Conservation (phyloP, 1,140 invertebrate species). For the Caenorhabditis tropicalis region DNA sequence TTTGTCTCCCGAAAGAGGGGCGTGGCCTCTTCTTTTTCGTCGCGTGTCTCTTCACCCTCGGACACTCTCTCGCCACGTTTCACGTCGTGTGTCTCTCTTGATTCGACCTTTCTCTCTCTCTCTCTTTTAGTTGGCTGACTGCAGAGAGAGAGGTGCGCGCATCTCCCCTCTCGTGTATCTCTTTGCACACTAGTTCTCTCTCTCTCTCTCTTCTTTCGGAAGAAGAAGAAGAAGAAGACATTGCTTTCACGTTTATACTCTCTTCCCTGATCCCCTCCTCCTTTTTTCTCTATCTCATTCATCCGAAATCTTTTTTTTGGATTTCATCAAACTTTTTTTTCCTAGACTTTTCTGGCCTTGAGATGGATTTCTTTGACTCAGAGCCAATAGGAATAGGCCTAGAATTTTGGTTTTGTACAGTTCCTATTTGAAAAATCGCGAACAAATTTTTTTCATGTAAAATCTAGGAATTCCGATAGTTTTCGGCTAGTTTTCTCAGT, state of each 20-base stretch:
- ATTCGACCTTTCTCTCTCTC: not conserved
- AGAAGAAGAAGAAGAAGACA: conserved; percentile 18
- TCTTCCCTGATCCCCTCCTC: not conserved
- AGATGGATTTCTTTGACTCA: too few relatives aligned
- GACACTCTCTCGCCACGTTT: not conserved
- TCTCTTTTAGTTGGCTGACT: too few relatives aligned
- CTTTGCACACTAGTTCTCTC: not conserved
- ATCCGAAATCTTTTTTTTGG: too few relatives aligned
- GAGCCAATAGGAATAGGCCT: too few relatives aligned
- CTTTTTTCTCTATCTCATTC: too few relatives aligned
- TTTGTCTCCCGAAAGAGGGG: not conserved
- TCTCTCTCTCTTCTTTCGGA: not conserved
- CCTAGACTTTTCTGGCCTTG: too few relatives aligned
- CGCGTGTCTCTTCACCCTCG: conserved; percentile 7
- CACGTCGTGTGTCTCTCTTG: not conserved
- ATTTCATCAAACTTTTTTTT: too few relatives aligned
- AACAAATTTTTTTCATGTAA: too few relatives aligned
- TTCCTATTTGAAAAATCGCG: too few relatives aligned
- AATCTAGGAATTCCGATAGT: too few relatives aligned
- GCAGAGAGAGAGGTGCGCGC: not conserved
- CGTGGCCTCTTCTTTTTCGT: not conserved
- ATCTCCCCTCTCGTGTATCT: not conserved
- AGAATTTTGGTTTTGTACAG: too few relatives aligned
- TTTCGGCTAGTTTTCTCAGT: too few relatives aligned
- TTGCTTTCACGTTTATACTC: conserved; percentile 29